Evolutionary conservation across 2,797 vertebrate genomes (phyloP), one percentile per base, ranked within the genome.

Genomic region (Oryzias dopingdopingensis): DNA sequence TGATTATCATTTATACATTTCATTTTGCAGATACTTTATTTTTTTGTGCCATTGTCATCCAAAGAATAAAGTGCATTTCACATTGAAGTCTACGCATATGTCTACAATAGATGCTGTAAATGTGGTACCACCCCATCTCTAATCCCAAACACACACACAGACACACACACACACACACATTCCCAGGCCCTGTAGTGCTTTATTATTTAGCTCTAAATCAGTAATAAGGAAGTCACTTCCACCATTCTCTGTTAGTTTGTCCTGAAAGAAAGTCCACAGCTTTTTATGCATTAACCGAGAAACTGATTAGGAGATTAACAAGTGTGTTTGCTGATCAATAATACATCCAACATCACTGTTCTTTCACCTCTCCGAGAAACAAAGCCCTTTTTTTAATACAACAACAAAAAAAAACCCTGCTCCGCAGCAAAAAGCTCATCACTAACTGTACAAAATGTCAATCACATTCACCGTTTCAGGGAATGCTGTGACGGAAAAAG

Each of bases 31-130:
- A 91, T 92, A 90, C 85, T 88, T 90, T 37, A 86, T 80, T 88
- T 79, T 29, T 66, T 92, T 92, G 91, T 92, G 92, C 92, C 91
- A 86, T 92, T 90, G 79, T 91, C 76, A 76, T 85, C 73, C 16
- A 77, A 85, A 89, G 91, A 93, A 91, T 92, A 93, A 93, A 93
- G 92, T 93, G 92, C 92, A 92, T 93, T 93, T 93, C 86, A 93
- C 90, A 91, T 91, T 90, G 83, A 91, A 86, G 80, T 91, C 88
- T 88, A 92, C 40, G 77, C 85, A 88, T 87, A 91, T 79, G 58
- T 91, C 82, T 92, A 90, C 85, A 92, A 88, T 91, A 89, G 84
- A 92, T 92, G 89, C 87, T 87, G 81, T 83, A 85, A 84, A 84
- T 65, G 72, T 84, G 70, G 78, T 57, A 58, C 59, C 74, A 43